Conservation (phyloP, 2,797 vertebrate species). For the Dallia pectoralis region DNA sequence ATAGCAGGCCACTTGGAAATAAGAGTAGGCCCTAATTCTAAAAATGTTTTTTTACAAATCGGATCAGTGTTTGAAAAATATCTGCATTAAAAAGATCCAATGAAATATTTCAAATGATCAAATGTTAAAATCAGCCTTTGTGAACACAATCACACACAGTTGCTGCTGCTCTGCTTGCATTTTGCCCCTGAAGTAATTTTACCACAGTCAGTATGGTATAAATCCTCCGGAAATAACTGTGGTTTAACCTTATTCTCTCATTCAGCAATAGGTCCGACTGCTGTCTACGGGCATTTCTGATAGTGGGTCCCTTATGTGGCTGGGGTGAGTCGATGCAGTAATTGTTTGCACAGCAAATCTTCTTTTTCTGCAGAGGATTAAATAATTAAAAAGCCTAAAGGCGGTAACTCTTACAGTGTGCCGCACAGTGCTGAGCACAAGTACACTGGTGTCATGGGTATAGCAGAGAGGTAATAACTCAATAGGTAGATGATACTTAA, state of each 20-base stretch:
- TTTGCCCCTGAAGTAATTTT: neutral
- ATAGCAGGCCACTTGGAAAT: neutral
- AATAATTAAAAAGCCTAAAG: neutral
- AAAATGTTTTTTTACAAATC: too few relatives aligned
- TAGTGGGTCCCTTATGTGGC: neutral
- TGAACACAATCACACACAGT: neutral
- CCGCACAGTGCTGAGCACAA: neutral
- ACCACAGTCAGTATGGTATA: neutral
- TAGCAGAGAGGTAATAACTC: neutral
- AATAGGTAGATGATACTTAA: neutral
- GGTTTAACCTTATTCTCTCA: neutral
- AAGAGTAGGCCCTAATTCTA: neutral
- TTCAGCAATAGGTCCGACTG: neutral
- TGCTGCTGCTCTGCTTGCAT: neutral
- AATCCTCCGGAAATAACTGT: neutral
- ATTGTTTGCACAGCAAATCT: neutral
- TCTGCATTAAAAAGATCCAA: too few relatives aligned
- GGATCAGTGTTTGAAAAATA: too few relatives aligned
- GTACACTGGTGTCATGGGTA: neutral
- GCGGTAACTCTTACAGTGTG: neutral
- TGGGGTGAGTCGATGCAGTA: neutral
- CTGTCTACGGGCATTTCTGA: neutral
- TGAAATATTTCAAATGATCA: too few relatives aligned
- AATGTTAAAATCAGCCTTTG: too few relatives aligned
- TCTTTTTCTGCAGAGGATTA: neutral